Conservation (phyloP, 2,888 invertebrate genomes). For the Lymantria dispar region DNA sequence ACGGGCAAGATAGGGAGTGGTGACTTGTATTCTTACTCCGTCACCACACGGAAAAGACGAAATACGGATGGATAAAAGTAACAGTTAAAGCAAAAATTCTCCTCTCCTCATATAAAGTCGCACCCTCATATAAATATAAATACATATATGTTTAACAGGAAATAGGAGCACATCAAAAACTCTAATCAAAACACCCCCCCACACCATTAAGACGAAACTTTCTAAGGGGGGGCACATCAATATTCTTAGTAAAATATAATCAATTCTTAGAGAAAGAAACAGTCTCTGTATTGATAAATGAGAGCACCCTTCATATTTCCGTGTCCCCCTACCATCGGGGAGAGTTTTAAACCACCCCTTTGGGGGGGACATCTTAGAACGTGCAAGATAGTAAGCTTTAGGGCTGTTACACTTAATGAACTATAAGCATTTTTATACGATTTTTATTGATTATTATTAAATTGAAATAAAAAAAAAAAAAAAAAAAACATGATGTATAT, state of each 20-base stretch:
- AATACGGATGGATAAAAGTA: background rate
- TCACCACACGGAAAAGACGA: no score
- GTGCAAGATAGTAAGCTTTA: conserved; percentile 78
- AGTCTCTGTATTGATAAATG: conserved; percentile 82
- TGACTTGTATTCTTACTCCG: no score
- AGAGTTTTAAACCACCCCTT: conserved; percentile 45
- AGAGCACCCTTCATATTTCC: conserved; percentile 81
- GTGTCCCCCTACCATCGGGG: conserved; percentile 52
- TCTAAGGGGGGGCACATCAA: conserved; percentile 57
- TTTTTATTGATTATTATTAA: conserved; percentile 6
- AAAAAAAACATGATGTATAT: no score
- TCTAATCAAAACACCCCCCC: conserved; percentile 62
- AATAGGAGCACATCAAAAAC: conserved; percentile 60
- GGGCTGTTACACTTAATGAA: conserved; percentile 79
- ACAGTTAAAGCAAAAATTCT: background rate
- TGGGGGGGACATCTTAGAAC: conserved; percentile 70
- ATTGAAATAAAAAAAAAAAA: background rate
- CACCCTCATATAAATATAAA: conserved; percentile 5
- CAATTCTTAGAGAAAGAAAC: conserved; percentile 82
- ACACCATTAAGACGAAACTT: conserved; percentile 55
- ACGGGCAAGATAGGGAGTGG: no score
- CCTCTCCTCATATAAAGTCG: background rate
- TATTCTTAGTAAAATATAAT: conserved; percentile 80
- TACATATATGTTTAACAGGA: conserved; percentile 27
- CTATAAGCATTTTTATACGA: conserved; percentile 53